Evolutionary conservation across 2,113 vertebrate genomes (phyloP).

Genomic region (Alouatta palliata): DNA sequence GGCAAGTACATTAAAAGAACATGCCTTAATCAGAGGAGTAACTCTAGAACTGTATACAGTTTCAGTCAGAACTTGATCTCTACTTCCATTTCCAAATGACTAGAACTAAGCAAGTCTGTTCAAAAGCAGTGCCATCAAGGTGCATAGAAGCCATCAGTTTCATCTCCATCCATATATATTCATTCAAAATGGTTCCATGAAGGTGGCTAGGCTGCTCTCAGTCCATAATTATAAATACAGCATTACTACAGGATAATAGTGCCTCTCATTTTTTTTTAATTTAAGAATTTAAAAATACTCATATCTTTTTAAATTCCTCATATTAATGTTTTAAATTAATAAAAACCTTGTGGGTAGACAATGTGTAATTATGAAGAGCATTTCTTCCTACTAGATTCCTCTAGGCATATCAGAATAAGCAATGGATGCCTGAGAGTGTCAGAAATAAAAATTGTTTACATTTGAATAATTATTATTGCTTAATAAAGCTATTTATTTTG

Average conservation of each 20-base stretch:
- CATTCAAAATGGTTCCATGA: not conserved
- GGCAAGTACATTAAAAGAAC: not conserved
- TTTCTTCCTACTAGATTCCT: not conserved
- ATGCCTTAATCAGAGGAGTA: not conserved
- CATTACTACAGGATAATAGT: not conserved
- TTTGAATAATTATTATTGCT: not conserved
- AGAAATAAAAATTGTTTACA: not conserved
- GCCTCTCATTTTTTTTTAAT: not conserved
- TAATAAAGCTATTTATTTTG: not conserved
- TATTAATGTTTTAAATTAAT: not conserved
- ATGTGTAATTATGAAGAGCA: not conserved
- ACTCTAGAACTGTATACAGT: not conserved
- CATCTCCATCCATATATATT: not conserved
- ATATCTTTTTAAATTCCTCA: not conserved
- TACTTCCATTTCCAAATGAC: fast-evolving
- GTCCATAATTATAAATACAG: not conserved
- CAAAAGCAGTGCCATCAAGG: not conserved
- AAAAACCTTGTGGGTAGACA: not conserved
- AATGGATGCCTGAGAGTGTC: not conserved
- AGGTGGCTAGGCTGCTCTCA: not conserved
- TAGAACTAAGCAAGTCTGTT: not conserved
- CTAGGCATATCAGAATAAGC: not conserved
- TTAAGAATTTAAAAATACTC: not conserved
- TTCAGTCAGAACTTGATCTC: not conserved
- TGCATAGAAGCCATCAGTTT: not conserved